Evolutionary conservation across 1,140 invertebrate species (phyloP).

Genomic region (Drosophila lacertosa): DNA sequence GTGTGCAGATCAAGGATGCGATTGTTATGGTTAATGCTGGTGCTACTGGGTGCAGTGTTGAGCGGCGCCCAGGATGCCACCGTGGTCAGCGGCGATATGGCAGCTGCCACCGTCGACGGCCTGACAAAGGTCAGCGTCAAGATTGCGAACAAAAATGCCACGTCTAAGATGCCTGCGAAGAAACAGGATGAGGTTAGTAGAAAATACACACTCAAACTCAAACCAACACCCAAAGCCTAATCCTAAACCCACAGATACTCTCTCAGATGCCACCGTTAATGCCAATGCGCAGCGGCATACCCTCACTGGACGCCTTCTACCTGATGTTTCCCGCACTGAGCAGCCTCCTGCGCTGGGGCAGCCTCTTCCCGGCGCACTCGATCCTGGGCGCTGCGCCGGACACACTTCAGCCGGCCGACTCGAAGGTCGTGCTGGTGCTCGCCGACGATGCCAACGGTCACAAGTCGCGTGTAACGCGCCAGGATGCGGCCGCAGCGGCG

Average conservation of each 20-base stretch:
- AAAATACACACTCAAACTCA: no score
- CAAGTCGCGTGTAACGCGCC: slow-evolving; percentile 62
- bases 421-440: slow-evolving; percentile 75
- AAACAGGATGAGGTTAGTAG: slow-evolving; percentile 43
- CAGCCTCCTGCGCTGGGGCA: slow-evolving; percentile 65
- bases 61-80: slow-evolving; percentile 38
- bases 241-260: slow-evolving; percentile 39
- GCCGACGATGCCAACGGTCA: slow-evolving; percentile 60
- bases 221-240: no score
- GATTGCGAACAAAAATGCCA: neutral
- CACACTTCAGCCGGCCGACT: slow-evolving; percentile 38
- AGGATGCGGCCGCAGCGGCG: slow-evolving; percentile 16
- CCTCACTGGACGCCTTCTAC: slow-evolving; percentile 53
- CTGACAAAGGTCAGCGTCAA: neutral
- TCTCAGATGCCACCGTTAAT: slow-evolving; percentile 45
- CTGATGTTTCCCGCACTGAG: slow-evolving; percentile 64
- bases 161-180: slow-evolving; percentile 3
- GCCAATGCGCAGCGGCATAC: slow-evolving; percentile 34
- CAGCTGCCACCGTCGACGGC: neutral
- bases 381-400: slow-evolving; percentile 57
- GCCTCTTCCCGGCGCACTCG: slow-evolving; percentile 55
- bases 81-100: slow-evolving; percentile 5
- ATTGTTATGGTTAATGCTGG: slow-evolving; percentile 46
- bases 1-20: slow-evolving; percentile 42
- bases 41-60: slow-evolving; percentile 44